These are phyloP conservation scores for Equus przewalskii DNA, from an alignment of 2,113 vertebrate genomes.

Conservation along the genomic window DNA sequence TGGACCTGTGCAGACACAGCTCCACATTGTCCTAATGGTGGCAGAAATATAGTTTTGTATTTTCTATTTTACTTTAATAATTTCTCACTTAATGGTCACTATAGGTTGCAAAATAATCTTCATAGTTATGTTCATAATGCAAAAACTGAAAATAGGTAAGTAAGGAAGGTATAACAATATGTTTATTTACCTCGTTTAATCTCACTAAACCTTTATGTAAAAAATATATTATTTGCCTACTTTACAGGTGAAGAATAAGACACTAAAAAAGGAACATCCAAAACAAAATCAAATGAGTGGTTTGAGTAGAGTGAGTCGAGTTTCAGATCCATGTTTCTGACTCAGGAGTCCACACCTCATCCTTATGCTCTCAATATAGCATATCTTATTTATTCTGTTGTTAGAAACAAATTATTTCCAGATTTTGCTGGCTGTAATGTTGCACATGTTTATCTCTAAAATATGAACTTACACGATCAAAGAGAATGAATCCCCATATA, in stretches of 20 bases:
- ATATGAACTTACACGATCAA: not conserved
- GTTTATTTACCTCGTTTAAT: not conserved
- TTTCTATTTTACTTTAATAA: not conserved
- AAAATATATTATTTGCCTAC: not conserved
- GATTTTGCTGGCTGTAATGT: not conserved
- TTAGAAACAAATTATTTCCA: not conserved
- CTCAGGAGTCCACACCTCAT: not conserved
- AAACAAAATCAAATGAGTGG: not conserved
- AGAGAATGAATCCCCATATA: not conserved
- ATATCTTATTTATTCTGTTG: not conserved
- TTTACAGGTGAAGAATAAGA: not conserved
- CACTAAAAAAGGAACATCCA: not conserved
- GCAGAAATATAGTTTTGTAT: not conserved
- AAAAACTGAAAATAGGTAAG: not conserved
- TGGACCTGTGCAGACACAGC: not conserved
- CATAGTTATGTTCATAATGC: not conserved
- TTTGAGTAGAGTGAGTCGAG: not conserved
- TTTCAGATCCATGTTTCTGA: not conserved
- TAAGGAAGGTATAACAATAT: not conserved
- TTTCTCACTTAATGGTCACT: not conserved
- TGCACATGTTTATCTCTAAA: not conserved
- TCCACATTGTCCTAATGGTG: accelerated
- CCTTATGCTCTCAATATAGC: not conserved
- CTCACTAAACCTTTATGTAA: not conserved
- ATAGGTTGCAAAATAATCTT: not conserved